Evolutionary conservation across 1,140 invertebrate species (phyloP).

Genomic region (Dolichoris vasculosae): DNA sequence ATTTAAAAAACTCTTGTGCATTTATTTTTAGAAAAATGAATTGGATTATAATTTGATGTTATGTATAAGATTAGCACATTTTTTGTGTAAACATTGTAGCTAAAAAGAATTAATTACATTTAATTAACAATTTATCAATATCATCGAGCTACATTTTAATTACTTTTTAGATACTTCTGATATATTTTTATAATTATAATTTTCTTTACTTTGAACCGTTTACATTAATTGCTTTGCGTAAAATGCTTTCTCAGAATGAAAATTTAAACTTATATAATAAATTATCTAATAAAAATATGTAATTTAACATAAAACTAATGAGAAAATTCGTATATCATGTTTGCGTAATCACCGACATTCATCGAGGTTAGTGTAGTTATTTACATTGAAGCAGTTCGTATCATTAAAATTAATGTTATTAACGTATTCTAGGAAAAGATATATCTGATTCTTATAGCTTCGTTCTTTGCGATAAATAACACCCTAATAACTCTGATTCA

Average conservation of each 20-base stretch:
- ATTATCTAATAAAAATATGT: not conserved
- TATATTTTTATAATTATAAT: too few relatives aligned
- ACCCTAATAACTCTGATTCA: not conserved
- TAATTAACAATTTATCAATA: too few relatives aligned
- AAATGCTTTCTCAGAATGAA: too few relatives aligned
- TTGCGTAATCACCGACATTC: not conserved
- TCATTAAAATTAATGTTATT: slow-evolving; percentile 6
- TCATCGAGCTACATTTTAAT: too few relatives aligned
- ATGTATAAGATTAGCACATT: too few relatives aligned
- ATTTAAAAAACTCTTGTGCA: too few relatives aligned
- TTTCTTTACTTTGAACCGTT: not conserved
- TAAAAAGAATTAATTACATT: too few relatives aligned
- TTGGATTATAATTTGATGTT: too few relatives aligned
- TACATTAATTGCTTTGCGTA: not conserved
- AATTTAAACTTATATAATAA: too few relatives aligned
- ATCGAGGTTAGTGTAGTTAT: not conserved
- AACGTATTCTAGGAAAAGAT: slow-evolving; percentile 1
- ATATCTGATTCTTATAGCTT: not conserved
- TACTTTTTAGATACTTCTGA: too few relatives aligned
- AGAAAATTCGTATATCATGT: not conserved
- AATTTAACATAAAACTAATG: not conserved
- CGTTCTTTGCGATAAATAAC: not conserved
- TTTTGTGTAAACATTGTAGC: too few relatives aligned
- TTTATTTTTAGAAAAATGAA: too few relatives aligned
- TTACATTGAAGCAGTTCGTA: not conserved